A percentile compares a stretch with the other conserved stretches of the same genome.
These are phyloP conservation scores for Archilochus colubris DNA, from an alignment of 2,113 vertebrate species.

Conservation along the genomic window DNA sequence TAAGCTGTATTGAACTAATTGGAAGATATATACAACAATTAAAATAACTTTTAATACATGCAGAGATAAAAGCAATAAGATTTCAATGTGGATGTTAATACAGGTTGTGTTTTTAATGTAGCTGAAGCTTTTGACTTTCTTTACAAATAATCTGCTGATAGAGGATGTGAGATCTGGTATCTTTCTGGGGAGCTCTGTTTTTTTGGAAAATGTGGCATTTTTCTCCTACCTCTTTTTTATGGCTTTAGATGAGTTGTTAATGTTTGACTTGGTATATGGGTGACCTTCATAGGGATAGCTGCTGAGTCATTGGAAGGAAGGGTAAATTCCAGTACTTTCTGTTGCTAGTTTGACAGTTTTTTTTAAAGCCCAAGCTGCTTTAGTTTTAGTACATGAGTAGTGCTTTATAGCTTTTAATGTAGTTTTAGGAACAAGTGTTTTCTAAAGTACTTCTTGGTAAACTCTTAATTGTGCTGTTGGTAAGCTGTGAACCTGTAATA, in stretches of 20 bases:
- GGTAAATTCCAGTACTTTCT: background rate
- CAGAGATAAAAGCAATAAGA: background rate
- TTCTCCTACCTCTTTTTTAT: background rate
- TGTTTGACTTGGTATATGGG: background rate
- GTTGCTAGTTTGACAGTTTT: background rate
- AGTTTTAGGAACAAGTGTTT: background rate
- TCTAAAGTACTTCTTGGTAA: background rate
- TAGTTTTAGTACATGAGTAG: background rate
- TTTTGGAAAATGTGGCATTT: background rate
- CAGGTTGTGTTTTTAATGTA: background rate
- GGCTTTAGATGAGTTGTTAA: slow-evolving; percentile 22
- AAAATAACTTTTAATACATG: background rate
- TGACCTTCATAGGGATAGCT: background rate
- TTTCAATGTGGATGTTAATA: background rate
- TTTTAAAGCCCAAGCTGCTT: background rate
- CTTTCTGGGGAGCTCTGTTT: background rate
- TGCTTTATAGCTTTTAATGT: background rate
- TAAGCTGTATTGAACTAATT: background rate
- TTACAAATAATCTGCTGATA: background rate
- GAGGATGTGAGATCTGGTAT: background rate
- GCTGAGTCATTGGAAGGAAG: slow-evolving; percentile 31
- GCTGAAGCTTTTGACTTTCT: background rate
- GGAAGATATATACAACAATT: background rate
- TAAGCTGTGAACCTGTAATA: background rate
- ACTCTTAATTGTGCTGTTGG: background rate